Conservation (phyloP, 1,140 invertebrate species). For the Zaprionus taronus region DNA sequence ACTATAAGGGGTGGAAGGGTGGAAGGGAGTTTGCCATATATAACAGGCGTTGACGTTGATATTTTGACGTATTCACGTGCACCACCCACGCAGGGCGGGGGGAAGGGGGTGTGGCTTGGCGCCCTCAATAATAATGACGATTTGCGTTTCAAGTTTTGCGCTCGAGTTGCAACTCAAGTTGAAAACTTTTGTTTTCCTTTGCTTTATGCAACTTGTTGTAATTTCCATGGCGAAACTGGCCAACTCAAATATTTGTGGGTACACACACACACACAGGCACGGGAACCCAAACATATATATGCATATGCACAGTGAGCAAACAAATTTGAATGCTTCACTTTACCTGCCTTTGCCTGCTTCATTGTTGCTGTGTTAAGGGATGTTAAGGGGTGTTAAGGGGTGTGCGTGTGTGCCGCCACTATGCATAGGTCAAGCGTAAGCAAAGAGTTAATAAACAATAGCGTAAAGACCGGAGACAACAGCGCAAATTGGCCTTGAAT, state of each 20-base stretch:
- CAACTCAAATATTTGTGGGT: slow-evolving; percentile 46
- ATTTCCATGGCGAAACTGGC: slow-evolving; percentile 35
- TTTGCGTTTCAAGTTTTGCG: slow-evolving; percentile 11
- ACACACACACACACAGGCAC: not conserved
- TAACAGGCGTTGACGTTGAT: not conserved
- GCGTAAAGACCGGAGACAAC: slow-evolving; percentile 37
- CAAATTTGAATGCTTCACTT: not conserved
- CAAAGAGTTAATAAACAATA: slow-evolving; percentile 78
- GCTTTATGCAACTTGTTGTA: slow-evolving; percentile 35
- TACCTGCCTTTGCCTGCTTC: not conserved
- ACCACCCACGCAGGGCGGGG: not conserved
- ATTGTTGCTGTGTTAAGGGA: not conserved
- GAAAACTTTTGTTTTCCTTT: slow-evolving; percentile 25
- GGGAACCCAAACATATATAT: not conserved
- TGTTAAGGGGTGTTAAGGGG: no score
- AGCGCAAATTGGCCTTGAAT: slow-evolving; percentile 65
- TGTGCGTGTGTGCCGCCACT: not conserved
- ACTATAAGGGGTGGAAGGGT: not conserved
- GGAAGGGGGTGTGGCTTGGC: not conserved
- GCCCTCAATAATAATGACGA: not conserved
- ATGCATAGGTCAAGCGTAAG: slow-evolving; percentile 47
- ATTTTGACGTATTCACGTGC: not conserved
- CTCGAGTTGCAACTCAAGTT: slow-evolving; percentile 16
- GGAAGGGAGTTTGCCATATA: not conserved
- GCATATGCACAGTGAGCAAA: not conserved